A percentile compares a stretch with the other conserved stretches of the same genome.
phyloP scores from a whole-genome alignment of 2,113 vertebrate species.

The Ochotona princeps region DNA sequence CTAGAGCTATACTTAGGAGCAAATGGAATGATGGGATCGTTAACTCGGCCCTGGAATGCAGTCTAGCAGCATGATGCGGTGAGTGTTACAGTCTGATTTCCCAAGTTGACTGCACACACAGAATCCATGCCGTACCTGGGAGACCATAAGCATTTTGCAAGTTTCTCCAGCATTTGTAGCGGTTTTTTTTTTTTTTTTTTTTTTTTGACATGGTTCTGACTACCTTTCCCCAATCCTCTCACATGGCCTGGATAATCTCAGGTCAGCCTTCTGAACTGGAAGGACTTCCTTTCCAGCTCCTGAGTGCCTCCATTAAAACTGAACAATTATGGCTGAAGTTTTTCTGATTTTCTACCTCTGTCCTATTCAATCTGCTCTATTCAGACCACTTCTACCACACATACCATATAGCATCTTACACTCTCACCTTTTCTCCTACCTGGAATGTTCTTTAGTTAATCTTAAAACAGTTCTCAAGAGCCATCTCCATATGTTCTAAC shows the following conservation, averaged over 20 bases:
- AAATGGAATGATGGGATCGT: constrained; percentile 31
- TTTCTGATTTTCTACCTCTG: not conserved
- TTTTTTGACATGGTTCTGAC: not conserved
- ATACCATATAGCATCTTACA: not conserved
- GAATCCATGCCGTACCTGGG: not conserved
- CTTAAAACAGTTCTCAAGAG: constrained; percentile 35
- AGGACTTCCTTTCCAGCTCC: not conserved
- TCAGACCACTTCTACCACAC: not conserved
- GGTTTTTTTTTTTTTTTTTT: not conserved
- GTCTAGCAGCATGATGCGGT: constrained; percentile 20
- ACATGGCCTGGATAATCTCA: not conserved
- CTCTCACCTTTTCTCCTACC: not conserved
- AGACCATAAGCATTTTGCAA: not conserved
- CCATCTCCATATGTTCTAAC: not conserved
- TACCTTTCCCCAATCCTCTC: not conserved
- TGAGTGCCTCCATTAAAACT: not conserved
- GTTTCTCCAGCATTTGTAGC: not conserved
- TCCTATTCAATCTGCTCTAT: not conserved
- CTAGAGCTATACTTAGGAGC: constrained; percentile 40
- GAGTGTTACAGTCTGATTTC: not conserved
- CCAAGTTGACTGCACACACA: not conserved
- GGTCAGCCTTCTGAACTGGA: not conserved
- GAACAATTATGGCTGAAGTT: not conserved
- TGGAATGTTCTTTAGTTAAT: not conserved
- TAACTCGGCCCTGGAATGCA: constrained; percentile 48